These are phyloP conservation scores for Cyclura pinguis DNA, from an alignment of 2,797 vertebrate genomes.

Conservation along the genomic window DNA sequence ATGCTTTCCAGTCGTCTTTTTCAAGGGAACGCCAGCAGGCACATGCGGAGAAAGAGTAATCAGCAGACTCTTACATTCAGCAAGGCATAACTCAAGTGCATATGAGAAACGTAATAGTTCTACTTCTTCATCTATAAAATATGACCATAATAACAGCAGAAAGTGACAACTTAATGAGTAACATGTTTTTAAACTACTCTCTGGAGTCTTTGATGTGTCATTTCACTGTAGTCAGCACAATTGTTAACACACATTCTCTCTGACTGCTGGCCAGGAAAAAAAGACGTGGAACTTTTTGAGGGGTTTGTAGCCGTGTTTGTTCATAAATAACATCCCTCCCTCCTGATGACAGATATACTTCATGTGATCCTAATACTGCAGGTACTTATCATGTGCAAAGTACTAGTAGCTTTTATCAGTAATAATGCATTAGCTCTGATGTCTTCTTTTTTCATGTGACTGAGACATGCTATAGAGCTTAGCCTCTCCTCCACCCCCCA, in stretches of 20 bases:
- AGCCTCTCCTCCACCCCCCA: background rate
- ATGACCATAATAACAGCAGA: accelerated
- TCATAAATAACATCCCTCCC: background rate
- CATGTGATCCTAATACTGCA: background rate
- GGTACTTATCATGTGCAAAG: background rate
- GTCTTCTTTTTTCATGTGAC: background rate
- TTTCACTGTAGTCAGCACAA: accelerated
- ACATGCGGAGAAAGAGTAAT: background rate
- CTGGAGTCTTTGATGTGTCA: constrained; percentile 1
- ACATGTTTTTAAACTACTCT: background rate
- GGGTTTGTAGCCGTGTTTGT: background rate
- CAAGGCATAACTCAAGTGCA: accelerated
- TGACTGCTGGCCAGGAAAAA: accelerated
- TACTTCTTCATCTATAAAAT: background rate
- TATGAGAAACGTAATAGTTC: background rate
- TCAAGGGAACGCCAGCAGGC: accelerated
- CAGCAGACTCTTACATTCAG: background rate
- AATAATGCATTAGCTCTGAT: background rate
- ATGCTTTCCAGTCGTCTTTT: background rate
- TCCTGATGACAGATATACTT: background rate
- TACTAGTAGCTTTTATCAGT: background rate
- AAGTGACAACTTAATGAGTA: background rate
- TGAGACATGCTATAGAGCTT: background rate
- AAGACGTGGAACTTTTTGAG: accelerated
- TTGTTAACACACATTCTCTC: background rate